Conservation (phyloP, 2,888 invertebrate genomes). For the Nomada ruficornis region DNA sequence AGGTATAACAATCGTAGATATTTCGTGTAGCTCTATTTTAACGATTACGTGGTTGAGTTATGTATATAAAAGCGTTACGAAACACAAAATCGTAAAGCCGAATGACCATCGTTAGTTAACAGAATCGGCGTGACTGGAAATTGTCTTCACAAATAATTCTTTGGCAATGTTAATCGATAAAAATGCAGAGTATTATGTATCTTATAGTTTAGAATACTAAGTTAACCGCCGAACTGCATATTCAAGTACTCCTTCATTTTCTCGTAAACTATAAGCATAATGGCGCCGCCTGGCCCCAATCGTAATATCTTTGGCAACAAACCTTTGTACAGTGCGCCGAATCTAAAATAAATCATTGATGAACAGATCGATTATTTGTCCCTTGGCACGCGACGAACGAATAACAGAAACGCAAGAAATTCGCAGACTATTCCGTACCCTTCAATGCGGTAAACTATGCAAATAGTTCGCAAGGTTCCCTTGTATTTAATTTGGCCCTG, state of each 20-base stretch:
- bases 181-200: constrained; percentile 36
- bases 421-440: constrained; percentile 87
- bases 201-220: background rate
- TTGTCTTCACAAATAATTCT: background rate
- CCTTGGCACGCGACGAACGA: too few relatives aligned
- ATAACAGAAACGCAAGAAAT: background rate
- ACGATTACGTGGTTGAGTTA: background rate
- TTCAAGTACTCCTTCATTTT: constrained; percentile 92
- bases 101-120: too few relatives aligned
- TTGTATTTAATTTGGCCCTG: constrained; percentile 93
- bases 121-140: background rate
- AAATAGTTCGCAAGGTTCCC: constrained; percentile 90
- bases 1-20: background rate
- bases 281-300: constrained; percentile 97
- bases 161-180: constrained; percentile 10
- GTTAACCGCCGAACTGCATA: constrained; percentile 80
- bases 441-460: constrained; percentile 93
- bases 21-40: background rate
- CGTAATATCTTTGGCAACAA: constrained; percentile 95
- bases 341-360: constrained; percentile 85
- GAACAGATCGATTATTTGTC: too few relatives aligned
- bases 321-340: constrained; percentile 95
- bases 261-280: constrained; percentile 97
- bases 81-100: too few relatives aligned
- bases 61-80: background rate